phyloP scores from a whole-genome alignment of 2,888 invertebrate genomes.

The Trichogramma evanescens region DNA sequence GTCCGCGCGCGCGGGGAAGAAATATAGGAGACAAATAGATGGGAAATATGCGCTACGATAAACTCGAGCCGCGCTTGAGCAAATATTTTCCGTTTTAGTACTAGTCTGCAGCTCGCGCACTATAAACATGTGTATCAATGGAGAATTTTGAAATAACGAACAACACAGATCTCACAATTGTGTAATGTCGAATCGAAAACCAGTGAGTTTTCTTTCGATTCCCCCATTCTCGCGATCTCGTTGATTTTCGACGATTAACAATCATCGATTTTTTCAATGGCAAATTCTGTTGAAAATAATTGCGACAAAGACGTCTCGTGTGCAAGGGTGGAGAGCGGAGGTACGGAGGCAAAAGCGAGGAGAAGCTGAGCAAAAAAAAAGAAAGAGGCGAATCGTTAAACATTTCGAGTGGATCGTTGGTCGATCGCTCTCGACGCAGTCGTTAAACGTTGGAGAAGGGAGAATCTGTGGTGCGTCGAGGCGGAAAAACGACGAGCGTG shows the following conservation, averaged over 20 bases:
- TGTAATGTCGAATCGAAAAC: too few relatives aligned
- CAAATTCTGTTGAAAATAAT: too few relatives aligned
- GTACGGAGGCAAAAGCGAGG: neutral
- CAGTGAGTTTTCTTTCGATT: too few relatives aligned
- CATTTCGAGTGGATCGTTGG: conserved; percentile 15
- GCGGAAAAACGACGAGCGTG: conserved; percentile 4
- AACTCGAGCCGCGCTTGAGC: conserved; percentile 13
- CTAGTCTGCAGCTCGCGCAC: too few relatives aligned
- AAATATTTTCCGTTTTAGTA: conserved; percentile 13
- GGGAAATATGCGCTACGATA: conserved; percentile 16
- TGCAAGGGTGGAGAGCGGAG: neutral
- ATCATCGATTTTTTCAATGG: too few relatives aligned
- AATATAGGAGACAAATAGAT: conserved; percentile 15
- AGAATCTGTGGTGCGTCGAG: neutral
- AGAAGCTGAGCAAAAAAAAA: neutral
- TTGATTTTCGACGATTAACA: too few relatives aligned
- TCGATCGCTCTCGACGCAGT: conserved; percentile 14
- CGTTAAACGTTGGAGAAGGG: neutral
- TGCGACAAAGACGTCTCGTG: too few relatives aligned
- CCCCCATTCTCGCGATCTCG: too few relatives aligned
- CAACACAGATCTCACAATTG: too few relatives aligned
- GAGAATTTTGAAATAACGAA: too few relatives aligned
- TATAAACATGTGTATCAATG: too few relatives aligned
- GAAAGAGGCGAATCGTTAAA: conserved; percentile 15
- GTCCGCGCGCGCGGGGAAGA: conserved; percentile 16